phyloP scores from a whole-genome alignment of 2,797 vertebrate genomes.

The Pempheris klunzingeri region DNA sequence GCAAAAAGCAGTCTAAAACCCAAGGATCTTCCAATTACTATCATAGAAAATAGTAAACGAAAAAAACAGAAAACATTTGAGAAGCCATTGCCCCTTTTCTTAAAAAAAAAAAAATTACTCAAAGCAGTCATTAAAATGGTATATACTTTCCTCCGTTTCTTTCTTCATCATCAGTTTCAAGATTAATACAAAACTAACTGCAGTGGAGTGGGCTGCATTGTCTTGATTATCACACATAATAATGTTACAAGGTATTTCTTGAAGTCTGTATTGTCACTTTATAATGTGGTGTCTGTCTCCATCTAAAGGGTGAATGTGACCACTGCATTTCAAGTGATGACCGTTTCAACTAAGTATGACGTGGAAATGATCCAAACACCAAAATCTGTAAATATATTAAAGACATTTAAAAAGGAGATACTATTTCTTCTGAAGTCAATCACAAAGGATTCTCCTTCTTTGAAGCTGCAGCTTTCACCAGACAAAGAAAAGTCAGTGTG shows the following conservation, averaged over 20 bases:
- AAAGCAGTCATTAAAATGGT: too few species aligned
- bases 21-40: too few species aligned
- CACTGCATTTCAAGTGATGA: conserved; percentile 9
- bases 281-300: conserved; percentile 69
- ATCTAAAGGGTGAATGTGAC: conserved; percentile 58
- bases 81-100: too few species aligned
- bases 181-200: not conserved
- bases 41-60: too few species aligned
- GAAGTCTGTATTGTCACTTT: not conserved
- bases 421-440: not conserved
- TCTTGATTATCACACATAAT: not conserved
- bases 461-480: not conserved
- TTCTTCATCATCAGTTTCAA: not conserved
- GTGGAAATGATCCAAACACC: not conserved
- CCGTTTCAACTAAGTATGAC: not conserved
- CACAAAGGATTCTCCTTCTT: not conserved
- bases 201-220: not conserved
- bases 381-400: not conserved
- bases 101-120: too few species aligned
- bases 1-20: too few species aligned
- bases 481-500: too few species aligned
- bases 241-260: not conserved
- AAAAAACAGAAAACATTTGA: too few species aligned
- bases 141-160: not conserved
- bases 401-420: not conserved